phyloP scores from a whole-genome alignment of 2,888 invertebrate species.

The Acanthosepion pharaonis region DNA sequence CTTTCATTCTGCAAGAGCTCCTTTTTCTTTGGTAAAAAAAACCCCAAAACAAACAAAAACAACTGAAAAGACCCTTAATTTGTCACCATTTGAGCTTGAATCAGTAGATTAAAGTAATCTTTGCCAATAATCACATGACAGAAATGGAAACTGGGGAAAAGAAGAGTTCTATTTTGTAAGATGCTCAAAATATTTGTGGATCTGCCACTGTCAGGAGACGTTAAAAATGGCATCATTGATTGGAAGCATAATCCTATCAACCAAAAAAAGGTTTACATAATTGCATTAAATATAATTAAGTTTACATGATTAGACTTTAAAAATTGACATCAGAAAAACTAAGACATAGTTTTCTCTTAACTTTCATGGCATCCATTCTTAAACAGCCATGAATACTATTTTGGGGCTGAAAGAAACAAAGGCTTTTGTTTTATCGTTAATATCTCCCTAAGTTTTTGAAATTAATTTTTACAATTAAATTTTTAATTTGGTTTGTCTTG shows the following conservation, averaged over 20 bases:
- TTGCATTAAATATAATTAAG: not conserved
- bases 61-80: not conserved
- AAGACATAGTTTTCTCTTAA: not conserved
- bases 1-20: not conserved
- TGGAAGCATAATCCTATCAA: no score
- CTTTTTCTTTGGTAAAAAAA: not conserved
- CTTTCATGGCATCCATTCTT: no score
- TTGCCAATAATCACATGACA: not conserved
- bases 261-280: not conserved
- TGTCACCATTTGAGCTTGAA: not conserved
- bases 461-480: no score
- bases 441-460: no score
- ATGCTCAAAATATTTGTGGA: not conserved
- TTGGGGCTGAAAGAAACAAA: no score
- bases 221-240: not conserved
- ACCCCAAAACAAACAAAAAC: not conserved
- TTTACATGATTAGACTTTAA: not conserved
- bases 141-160: not conserved
- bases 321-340: not conserved
- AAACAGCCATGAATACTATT: no score
- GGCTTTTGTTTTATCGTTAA: no score
- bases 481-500: no score
- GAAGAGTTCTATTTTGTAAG: not conserved
- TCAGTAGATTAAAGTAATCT: conserved; percentile 6
- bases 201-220: not conserved